Base-by-base conservation (phyloP, 2,113 vertebrate genomes). In the Podarcis muralis region DNA sequence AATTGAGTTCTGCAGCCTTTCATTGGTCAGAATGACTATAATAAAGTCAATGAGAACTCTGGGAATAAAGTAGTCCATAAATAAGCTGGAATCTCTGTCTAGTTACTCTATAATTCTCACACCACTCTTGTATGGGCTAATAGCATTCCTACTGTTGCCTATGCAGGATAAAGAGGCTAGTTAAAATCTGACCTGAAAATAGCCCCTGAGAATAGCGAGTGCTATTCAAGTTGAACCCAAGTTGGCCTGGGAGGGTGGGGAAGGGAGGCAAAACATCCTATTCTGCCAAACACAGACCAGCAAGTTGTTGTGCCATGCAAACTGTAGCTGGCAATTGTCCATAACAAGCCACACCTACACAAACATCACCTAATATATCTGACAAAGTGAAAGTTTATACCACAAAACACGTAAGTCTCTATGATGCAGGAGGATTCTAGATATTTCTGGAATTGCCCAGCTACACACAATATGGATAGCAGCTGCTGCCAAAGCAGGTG, bases 61-160 rank as follows among this genome's bases (percentile, higher is more conserved):
- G 87, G 35, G 43, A 62, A 91, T 43, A 83, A 85, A 85, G 77
- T 32, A 85, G 23, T 4, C 65, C 62, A 91, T 81, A 84, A 89
- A 86, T 83, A 82, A 82, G 9, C n/a, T n/a, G 68, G 32, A 69
- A 68, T 77, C 75, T 78, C 32, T 13, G n/a, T 83, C 40, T 81
- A 62, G 48, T 37, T 87, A 53, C 40, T 84, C 59, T 85, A 43
- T 16, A 87, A 1, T 5, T 83, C 4, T 71, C 11, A 3, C 8
- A 32, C 0, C 90, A 32, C 12, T 43, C 25, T 65, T 4, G 40
- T 69, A 8, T 1, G 59, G 8, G 20, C 62, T 57, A 37, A 87
- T 2, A 32, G 9, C 3, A 71, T 35, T 12, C 68, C 2, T 53
- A 53, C 16, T 43, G 48, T 72, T 88, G 5, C 59, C 1, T 66